Evolutionary conservation across 2,113 vertebrate species (phyloP).

Genomic region (Tachysurus fulvidraco): DNA sequence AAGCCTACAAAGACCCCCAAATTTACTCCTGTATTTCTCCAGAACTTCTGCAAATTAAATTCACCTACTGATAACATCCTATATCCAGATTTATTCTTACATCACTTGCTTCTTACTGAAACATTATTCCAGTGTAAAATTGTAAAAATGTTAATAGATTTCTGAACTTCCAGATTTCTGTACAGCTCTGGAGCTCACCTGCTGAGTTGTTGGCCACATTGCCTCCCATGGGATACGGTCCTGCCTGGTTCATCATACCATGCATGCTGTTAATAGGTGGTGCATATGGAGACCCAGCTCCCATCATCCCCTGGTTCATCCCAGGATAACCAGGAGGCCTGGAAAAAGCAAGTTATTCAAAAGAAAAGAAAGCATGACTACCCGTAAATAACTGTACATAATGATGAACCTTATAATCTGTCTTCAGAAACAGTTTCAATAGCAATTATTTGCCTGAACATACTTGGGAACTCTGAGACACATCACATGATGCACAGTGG

Average conservation of each 20-base stretch:
- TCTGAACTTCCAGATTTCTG: too few species aligned
- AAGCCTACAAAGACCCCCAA: not conserved
- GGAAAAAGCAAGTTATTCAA: conserved; percentile 5
- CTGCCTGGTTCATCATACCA: conserved; percentile 95
- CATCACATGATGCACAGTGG: too few species aligned
- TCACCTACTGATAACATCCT: not conserved
- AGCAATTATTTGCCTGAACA: too few species aligned
- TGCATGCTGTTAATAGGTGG: conserved; percentile 97
- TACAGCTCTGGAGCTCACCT: conserved; percentile 71
- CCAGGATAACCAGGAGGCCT: conserved; percentile 93
- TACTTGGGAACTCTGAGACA: too few species aligned
- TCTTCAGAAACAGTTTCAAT: not conserved
- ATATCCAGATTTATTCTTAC: not conserved
- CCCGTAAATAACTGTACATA: not conserved
- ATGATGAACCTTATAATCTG: not conserved
- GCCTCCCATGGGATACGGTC: conserved; percentile 87
- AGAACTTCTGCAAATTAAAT: not conserved
- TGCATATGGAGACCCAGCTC: conserved; percentile 88
- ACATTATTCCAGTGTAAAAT: not conserved
- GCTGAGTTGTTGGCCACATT: conserved; percentile 92
- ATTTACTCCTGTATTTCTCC: too few species aligned
- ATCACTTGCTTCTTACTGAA: not conserved
- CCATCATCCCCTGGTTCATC: conserved; percentile 95
- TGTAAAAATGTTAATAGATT: too few species aligned
- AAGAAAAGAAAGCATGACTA: not conserved